Base-by-base conservation (phyloP, 2,888 invertebrate genomes). In the Xestia rhomboidea region DNA sequence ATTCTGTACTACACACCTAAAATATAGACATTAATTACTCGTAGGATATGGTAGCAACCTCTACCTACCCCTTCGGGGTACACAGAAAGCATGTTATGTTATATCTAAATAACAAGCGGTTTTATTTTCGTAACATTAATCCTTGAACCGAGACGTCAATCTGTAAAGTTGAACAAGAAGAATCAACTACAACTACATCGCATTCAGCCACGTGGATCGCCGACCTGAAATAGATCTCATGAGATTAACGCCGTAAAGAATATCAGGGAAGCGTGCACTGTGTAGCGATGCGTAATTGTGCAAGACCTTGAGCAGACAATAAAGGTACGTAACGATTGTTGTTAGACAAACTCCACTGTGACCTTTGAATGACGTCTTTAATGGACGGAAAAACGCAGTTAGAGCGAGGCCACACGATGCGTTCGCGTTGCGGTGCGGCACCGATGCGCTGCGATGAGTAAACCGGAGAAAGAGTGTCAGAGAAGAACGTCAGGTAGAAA, bases 201-300 rank as follows among this genome's bases (percentile, higher is more conserved):
- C 24, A 38, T 70, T 78, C 18, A 1, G 10, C 21, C 64, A 78
- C 38, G 64, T 66, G 79, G 41, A 57, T 10, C 34, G 1, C n/a
- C 0, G 79, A 63, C 62, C 51, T 79, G 30, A 44, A 79, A 63
- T 57, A 8, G 8, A 46, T 70, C 41, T 44, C 54, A 3, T 46
- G 46, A 41, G 46, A 69, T 30, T n/a, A 63, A 64, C 27, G 49
- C 11, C 27, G 67, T 15, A 24, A 46, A 51, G 15, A 67, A 60
- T 49, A 24, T 51, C 27, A 54, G 15, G 24, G 11, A 46, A 38
- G 18, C 34, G 46, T 68, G 66, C 49, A 66, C 11, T 49, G 46
- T 73, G 49, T 49, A 41, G 18, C 60, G 18, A 30, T 38, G 51
- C 46, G 30, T 54, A 15, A 54, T 27, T 54, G 27, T 54, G 27